Evolutionary conservation across 2,888 invertebrate genomes (phyloP).

Genomic region (Pediacus dermestoides): DNA sequence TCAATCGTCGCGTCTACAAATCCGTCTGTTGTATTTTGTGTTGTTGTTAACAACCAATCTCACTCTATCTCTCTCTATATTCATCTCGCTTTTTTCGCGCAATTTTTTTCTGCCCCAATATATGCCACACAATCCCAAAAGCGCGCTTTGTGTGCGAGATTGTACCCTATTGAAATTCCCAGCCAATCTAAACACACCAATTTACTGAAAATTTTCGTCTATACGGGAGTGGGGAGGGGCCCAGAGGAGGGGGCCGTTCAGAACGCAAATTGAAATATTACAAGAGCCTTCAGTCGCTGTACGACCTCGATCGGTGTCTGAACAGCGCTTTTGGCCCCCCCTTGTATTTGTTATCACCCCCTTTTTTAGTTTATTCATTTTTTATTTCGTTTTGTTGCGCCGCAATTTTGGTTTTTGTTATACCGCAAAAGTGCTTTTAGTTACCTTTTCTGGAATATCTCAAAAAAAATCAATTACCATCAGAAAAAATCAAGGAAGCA

Average conservation of each 20-base stretch:
- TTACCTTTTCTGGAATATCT: no score
- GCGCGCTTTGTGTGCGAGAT: constrained; percentile 22
- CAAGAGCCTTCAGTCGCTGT: constrained; percentile 24
- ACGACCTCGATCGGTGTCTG: constrained; percentile 20
- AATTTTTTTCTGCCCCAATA: not conserved
- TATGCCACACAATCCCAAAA: not conserved
- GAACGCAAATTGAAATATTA: constrained; percentile 18
- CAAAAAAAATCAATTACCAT: no score
- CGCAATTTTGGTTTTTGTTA: not conserved
- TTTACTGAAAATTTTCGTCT: constrained; percentile 34
- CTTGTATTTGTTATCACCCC: constrained; percentile 21
- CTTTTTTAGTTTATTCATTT: constrained; percentile 5
- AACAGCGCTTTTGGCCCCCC: constrained; percentile 19
- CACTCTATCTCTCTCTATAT: no score
- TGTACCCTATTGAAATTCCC: constrained; percentile 27
- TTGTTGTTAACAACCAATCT: no score
- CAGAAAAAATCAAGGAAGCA: no score
- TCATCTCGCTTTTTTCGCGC: no score
- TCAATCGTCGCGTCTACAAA: no score
- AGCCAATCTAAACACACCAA: constrained; percentile 34
- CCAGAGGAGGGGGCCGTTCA: constrained; percentile 22
- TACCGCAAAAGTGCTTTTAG: no score
- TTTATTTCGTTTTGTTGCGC: not conserved
- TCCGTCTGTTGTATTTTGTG: no score
- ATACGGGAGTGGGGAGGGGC: constrained; percentile 22